Evolutionary conservation across 2,888 invertebrate genomes (phyloP), one percentile per base, ranked within the genome.

Genomic region (Erebia aethiops): DNA sequence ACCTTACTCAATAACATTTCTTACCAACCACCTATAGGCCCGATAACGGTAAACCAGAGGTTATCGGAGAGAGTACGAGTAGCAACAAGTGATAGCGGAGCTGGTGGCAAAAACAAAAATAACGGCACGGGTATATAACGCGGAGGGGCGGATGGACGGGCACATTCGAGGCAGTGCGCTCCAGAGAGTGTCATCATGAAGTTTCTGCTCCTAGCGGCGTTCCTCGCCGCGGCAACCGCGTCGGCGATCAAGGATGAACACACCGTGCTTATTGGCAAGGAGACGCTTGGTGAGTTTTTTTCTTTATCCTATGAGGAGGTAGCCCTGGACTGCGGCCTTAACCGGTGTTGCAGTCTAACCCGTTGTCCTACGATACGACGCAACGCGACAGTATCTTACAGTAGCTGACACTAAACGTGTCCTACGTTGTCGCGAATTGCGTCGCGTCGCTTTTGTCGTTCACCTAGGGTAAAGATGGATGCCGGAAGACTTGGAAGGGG

Each of bases 241-340:
- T 81, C 84, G 71, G 84, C 85, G 72, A 81, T 91, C 80, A 86
- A 85, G 66, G 87, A 89, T 77, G 88, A 86, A 72, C 60, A 60
- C 72, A 75, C 56, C 67, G 75, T 82, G 57, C 13, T 82, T 72
- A 85, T 92, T 71, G 90, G 89, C 68, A 91, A 87, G 77, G 90
- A 90, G 13, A 78, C 67, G 41, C 74, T 92, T 78, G 86, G 92
- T 93, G 74, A 88, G 86, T 54, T 7, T 35, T 5, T 14, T 14
- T n/a, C 2, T 58, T 58, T 14, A 1, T 21, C 4, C n/a, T 7
- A 51, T 21, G 35, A 35, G 35, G 7, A 7, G 35, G 35, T 7
- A 5, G 35, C 35, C 35, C 35, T 35, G 35, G 35, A 35, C 35
- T 35, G 35, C 35, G 35, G 35, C 7, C 35, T 35, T 35, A 35